These are phyloP conservation scores for Selene dorsalis DNA, from an alignment of 2,797 vertebrate genomes.

Conservation along the genomic window DNA sequence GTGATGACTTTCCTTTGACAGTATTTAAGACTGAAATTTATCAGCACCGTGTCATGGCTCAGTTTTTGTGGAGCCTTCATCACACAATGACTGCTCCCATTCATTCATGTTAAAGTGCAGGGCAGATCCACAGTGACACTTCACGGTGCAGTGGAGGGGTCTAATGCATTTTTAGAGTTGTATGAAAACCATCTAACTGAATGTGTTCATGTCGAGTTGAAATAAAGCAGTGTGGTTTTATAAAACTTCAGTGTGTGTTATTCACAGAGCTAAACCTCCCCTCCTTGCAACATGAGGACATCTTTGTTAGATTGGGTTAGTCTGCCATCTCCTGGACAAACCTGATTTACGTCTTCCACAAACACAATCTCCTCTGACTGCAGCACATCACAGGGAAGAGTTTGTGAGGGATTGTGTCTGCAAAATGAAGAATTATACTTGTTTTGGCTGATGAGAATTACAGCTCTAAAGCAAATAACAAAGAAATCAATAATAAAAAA, in stretches of 20 bases:
- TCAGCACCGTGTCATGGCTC: background rate
- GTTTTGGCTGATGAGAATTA: too few species aligned
- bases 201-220: background rate
- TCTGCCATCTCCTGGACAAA: slow-evolving; percentile 63
- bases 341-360: too few species aligned
- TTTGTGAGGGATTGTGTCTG: too few species aligned
- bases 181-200: background rate
- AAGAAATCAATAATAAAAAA: too few species aligned
- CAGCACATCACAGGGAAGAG: background rate
- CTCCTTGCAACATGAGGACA: background rate
- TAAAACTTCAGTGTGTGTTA: background rate
- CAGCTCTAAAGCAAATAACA: too few species aligned
- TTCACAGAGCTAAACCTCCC: background rate
- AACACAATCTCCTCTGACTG: background rate
- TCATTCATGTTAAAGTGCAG: background rate
- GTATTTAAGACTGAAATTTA: background rate
- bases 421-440: too few species aligned
- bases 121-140: background rate
- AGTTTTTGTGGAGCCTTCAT: background rate
- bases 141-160: background rate
- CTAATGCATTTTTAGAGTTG: background rate
- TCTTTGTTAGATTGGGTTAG: slow-evolving; percentile 11
- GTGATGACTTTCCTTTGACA: background rate
- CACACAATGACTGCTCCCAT: background rate
- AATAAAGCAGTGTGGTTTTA: background rate